A percentile compares a stretch with the other conserved stretches of the same genome.
Conservation (phyloP, 30 jellyfish, hydroid and myxozoan species). For the Turritopsis dohrnii region DNA sequence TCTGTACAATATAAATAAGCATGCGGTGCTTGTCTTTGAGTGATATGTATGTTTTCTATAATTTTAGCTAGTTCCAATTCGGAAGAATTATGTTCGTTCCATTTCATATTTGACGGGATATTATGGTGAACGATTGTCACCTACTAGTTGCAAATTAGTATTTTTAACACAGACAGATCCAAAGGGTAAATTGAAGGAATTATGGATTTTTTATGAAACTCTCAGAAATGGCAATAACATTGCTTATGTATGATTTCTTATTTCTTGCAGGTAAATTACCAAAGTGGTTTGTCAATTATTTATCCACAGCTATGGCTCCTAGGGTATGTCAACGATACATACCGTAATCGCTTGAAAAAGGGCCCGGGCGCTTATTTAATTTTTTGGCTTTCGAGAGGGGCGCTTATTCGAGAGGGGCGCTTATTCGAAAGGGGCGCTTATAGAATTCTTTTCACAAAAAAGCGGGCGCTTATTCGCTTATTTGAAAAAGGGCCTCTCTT, state of each 20-base stretch:
- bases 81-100: constrained; percentile 43
- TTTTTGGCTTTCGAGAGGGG: no score
- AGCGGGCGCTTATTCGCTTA: no score
- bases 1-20: no score
- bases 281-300: constrained; percentile 49
- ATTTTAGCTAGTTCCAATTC: constrained; percentile 26
- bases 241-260: neutral
- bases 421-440: no score
- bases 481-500: no score
- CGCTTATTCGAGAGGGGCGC: no score
- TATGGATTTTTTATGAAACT: neutral
- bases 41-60: no score
- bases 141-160: constrained; percentile 10
- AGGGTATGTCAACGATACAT: constrained; percentile 37
- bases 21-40: no score
- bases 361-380: no score
- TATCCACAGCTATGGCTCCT: constrained; percentile 45
- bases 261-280: constrained; percentile 42
- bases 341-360: no score
- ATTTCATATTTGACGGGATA: constrained; percentile 39
- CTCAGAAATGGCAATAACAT: neutral
- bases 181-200: constrained; percentile 27
- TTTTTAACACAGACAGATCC: constrained; percentile 50
- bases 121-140: constrained; percentile 30
- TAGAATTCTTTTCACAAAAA: no score